These are phyloP conservation scores for Brachynemurus nebulosus DNA, from an alignment of 2,888 invertebrate species.

Conservation along the genomic window DNA sequence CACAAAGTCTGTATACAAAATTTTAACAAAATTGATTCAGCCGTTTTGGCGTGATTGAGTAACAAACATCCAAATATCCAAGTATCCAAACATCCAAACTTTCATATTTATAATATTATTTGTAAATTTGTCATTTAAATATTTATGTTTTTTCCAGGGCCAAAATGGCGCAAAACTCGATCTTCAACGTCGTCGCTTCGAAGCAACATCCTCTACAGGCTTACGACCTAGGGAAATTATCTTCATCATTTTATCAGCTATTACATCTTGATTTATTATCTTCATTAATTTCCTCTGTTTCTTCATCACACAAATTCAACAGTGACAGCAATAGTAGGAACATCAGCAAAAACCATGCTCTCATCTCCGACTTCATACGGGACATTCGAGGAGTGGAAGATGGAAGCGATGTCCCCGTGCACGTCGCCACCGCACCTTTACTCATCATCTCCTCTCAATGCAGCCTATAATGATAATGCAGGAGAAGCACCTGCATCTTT, in stretches of 20 bases:
- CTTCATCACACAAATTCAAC: conserved; percentile 22
- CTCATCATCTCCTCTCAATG: conserved; percentile 25
- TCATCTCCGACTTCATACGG: conserved; percentile 34
- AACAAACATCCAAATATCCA: too few relatives aligned
- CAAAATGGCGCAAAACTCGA: conserved; percentile 64
- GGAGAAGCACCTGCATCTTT: not conserved
- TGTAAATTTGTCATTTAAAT: too few relatives aligned
- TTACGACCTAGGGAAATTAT: conserved; percentile 19
- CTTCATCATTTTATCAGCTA: too few relatives aligned
- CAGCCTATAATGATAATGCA: conserved; percentile 20
- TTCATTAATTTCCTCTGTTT: too few relatives aligned
- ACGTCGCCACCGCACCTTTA: conserved; percentile 23
- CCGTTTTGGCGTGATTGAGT: too few relatives aligned
- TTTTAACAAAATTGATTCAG: too few relatives aligned
- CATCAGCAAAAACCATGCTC: conserved; percentile 42
- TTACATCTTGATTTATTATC: too few relatives aligned
- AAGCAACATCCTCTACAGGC: conserved; percentile 31
- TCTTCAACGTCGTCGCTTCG: conserved; percentile 48
- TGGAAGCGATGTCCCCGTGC: conserved; percentile 8
- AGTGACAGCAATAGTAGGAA: conserved; percentile 29
- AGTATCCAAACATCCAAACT: too few relatives aligned
- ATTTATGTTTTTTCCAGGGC: conserved; percentile 61
- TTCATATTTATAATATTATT: too few relatives aligned
- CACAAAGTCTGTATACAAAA: too few relatives aligned
- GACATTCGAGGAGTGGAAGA: conserved; percentile 21